Percentiles rank a stretch among this genome's conserved stretches.
Conservation (phyloP, 2,888 invertebrate species). For the Cantharis nigra region DNA sequence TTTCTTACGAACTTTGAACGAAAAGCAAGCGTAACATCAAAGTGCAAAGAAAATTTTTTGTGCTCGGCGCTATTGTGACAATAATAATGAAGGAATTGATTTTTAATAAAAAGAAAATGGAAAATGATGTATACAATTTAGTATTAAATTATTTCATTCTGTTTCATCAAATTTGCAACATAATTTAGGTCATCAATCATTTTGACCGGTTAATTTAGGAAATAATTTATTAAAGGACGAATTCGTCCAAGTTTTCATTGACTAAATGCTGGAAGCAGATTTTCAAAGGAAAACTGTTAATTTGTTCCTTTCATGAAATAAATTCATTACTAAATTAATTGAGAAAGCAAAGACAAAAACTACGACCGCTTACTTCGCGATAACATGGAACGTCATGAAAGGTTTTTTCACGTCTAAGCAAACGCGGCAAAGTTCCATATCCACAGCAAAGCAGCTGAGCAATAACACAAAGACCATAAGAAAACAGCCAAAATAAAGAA, state of each 20-base stretch:
- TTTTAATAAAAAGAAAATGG: background rate
- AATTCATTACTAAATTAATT: background rate
- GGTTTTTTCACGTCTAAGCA: constrained; percentile 77
- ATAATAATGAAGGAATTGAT: background rate
- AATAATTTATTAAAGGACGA: background rate
- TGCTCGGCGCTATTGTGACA: background rate
- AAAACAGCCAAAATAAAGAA: background rate
- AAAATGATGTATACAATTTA: background rate
- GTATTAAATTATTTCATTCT: background rate
- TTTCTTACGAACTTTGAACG: background rate
- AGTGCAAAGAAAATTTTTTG: background rate
- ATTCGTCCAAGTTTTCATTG: background rate
- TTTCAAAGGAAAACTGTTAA: background rate
- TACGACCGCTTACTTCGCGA: constrained; percentile 71
- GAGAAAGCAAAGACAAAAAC: background rate
- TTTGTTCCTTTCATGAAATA: background rate
- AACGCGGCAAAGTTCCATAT: constrained; percentile 73
- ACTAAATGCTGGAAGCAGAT: background rate
- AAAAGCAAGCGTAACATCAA: background rate
- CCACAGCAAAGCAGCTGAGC: constrained; percentile 72
- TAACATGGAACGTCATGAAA: constrained; percentile 78
- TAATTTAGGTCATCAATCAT: background rate
- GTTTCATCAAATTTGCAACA: background rate
- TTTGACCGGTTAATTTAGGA: background rate
- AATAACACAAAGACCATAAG: constrained; percentile 44